Evolutionary conservation across 1,140 invertebrate species (phyloP).

Genomic region (Hydropsyche tenuis): DNA sequence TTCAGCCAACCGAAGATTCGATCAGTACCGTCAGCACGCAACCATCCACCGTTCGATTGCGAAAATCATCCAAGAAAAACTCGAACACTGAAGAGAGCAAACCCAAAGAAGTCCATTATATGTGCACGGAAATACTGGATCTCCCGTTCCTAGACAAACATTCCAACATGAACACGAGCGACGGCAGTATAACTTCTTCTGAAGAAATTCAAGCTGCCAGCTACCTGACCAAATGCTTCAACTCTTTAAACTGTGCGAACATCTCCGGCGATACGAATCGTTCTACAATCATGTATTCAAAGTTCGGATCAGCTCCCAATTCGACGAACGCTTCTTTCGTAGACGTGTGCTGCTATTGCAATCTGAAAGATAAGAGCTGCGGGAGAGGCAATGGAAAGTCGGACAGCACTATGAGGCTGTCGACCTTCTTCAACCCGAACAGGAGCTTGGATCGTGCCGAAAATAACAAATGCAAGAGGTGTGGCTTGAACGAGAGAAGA

Average conservation of each 20-base stretch:
- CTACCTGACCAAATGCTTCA: slow-evolving; percentile 62
- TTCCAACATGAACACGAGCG: slow-evolving; percentile 36
- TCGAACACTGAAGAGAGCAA: slow-evolving; percentile 30
- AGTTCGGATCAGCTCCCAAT: slow-evolving; percentile 52
- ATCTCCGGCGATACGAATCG: slow-evolving; percentile 51
- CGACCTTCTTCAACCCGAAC: slow-evolving; percentile 38
- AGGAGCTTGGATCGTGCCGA: slow-evolving; percentile 51
- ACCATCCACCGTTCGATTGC: slow-evolving; percentile 31
- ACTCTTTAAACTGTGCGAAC: slow-evolving; percentile 62
- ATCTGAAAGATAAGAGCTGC: slow-evolving; percentile 14
- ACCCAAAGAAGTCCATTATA: slow-evolving; percentile 59
- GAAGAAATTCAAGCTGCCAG: slow-evolving; percentile 36
- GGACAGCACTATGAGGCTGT: slow-evolving; percentile 22
- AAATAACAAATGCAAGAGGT: slow-evolving; percentile 54
- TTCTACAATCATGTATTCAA: slow-evolving; percentile 57
- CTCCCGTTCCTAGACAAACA: slow-evolving; percentile 47
- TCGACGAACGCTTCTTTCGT: slow-evolving; percentile 42
- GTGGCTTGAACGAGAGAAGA: slow-evolving; percentile 53
- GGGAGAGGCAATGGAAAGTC: not conserved
- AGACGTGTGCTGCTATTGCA: slow-evolving; percentile 52
- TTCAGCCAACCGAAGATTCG: slow-evolving; percentile 28
- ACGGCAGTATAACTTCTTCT: slow-evolving; percentile 41
- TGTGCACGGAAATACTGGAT: slow-evolving; percentile 60
- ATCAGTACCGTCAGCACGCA: slow-evolving; percentile 28
- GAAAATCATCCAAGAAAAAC: slow-evolving; percentile 7